Evolutionary conservation across 2,797 vertebrate genomes (phyloP).

Genomic region (Clarias laeviceps): DNA sequence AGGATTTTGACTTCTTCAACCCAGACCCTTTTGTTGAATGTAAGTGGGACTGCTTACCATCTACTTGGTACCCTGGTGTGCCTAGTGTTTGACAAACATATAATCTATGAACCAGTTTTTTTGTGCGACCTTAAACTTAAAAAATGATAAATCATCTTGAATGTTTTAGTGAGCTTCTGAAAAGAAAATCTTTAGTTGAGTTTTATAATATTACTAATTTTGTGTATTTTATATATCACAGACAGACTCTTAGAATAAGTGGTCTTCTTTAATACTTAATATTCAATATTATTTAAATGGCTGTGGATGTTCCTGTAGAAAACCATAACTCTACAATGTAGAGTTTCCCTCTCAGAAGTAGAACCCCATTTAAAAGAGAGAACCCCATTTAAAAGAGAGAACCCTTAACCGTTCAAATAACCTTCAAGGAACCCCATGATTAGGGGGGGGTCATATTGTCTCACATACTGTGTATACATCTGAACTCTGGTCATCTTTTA

Average conservation of each 20-base stretch:
- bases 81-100: not conserved
- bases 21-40: conserved; percentile 90
- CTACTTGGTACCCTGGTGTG: not conserved
- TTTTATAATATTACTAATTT: not conserved
- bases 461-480: not conserved
- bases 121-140: not conserved
- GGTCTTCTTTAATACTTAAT: not conserved
- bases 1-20: conserved; percentile 90
- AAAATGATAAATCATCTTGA: not conserved
- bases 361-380: not conserved
- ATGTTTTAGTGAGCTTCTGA: not conserved
- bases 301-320: not conserved
- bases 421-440: not conserved
- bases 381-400: not conserved
- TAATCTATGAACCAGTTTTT: not conserved
- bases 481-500: not conserved
- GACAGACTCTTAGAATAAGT: not conserved
- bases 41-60: conserved; percentile 66
- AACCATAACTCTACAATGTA: not conserved
- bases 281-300: not conserved
- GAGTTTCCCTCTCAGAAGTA: not conserved
- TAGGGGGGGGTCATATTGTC: not conserved
- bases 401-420: not conserved
- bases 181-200: not conserved
- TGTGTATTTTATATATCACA: not conserved